Conservation (phyloP, 2,113 vertebrate genomes). For the Lagopus muta region DNA sequence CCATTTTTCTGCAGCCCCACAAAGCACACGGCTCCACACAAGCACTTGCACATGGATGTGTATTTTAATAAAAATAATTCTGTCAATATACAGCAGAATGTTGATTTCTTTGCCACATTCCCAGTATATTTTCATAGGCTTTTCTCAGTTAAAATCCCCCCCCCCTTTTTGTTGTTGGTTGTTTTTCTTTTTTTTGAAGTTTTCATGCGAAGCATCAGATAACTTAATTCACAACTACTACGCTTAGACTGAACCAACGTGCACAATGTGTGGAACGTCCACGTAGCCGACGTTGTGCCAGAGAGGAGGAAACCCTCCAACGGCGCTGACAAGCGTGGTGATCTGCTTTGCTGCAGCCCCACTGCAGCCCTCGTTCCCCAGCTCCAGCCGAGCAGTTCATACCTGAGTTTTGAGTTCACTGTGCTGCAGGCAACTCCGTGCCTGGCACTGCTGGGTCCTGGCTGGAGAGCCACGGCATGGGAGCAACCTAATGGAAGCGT, state of each 20-base stretch:
- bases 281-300: slow-evolving; percentile 54
- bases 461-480: no score
- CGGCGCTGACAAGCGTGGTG: background rate
- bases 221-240: slow-evolving; percentile 91
- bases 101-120: slow-evolving; percentile 87
- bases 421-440: background rate
- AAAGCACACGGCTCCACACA: slow-evolving; percentile 33
- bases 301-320: slow-evolving; percentile 32
- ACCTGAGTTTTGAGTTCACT: slow-evolving; percentile 82
- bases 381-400: slow-evolving; percentile 72
- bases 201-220: slow-evolving; percentile 92
- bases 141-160: slow-evolving; percentile 85
- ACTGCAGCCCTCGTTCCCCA: slow-evolving; percentile 42
- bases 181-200: slow-evolving; percentile 59
- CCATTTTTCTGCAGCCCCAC: background rate
- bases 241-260: slow-evolving; percentile 88
- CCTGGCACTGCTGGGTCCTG: background rate
- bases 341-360: background rate
- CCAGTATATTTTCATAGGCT: slow-evolving; percentile 88
- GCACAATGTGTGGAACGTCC: slow-evolving; percentile 80
- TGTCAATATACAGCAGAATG: slow-evolving; percentile 98
- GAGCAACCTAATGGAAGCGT: no score
- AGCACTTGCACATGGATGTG: slow-evolving; percentile 89
- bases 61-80: slow-evolving; percentile 99
- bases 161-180: no score